These are phyloP conservation scores for Antechinus stuartii DNA, from an alignment of 2,113 vertebrate species.

Conservation along the genomic window DNA sequence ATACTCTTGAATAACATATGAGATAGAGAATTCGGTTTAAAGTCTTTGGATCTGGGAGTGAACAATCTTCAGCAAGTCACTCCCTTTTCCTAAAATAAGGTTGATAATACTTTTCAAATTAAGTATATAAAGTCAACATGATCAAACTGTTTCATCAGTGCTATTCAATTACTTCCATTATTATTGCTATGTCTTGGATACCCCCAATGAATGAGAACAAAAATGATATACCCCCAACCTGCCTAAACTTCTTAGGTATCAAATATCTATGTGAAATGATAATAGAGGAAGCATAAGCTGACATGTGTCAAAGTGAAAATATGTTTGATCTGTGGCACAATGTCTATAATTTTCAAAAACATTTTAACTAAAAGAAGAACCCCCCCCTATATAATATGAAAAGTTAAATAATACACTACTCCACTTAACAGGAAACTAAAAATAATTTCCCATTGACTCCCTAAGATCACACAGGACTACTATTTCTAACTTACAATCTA, in stretches of 20 bases:
- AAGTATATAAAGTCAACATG: neutral
- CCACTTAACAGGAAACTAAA: neutral
- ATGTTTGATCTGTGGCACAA: neutral
- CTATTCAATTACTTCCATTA: neutral
- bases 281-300: neutral
- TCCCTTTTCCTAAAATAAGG: neutral
- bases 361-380: constrained; percentile 13
- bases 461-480: neutral
- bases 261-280: constrained; percentile 1
- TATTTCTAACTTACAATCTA: neutral
- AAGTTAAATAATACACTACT: neutral
- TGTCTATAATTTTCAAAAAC: neutral
- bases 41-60: neutral
- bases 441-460: neutral
- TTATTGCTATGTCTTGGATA: neutral
- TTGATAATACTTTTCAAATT: neutral
- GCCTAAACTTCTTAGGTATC: neutral
- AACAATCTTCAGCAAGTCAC: neutral
- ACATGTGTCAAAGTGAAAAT: neutral
- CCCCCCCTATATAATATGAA: neutral
- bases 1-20: neutral
- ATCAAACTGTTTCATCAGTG: neutral
- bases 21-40: neutral
- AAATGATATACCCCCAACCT: neutral
- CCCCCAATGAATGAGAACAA: neutral